These are phyloP conservation scores for Clitarchus hookeri DNA, from an alignment of 2,888 invertebrate species.

Conservation along the genomic window DNA sequence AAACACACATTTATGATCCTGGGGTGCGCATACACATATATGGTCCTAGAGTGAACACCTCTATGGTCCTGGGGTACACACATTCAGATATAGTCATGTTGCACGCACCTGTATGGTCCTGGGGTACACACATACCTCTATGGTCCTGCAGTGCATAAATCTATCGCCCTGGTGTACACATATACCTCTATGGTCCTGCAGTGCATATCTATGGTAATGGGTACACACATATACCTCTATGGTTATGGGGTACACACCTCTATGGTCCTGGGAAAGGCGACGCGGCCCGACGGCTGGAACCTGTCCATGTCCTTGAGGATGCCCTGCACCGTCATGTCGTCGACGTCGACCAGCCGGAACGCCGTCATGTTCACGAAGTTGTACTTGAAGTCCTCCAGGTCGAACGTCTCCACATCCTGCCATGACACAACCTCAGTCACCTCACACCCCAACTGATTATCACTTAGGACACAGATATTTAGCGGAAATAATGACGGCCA, in stretches of 20 bases:
- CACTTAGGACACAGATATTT: too few relatives aligned
- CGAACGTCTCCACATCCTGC: constrained; percentile 68
- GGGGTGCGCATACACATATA: constrained; percentile 55
- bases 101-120: too few relatives aligned
- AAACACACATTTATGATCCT: too few relatives aligned
- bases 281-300: constrained; percentile 62
- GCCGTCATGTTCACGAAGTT: constrained; percentile 78
- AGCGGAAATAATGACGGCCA: too few relatives aligned
- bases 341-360: constrained; percentile 72
- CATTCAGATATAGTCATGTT: too few relatives aligned
- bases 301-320: constrained; percentile 72
- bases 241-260: constrained; percentile 52
- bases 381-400: constrained; percentile 73
- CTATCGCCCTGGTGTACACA: too few relatives aligned
- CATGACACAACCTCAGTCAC: constrained; percentile 24
- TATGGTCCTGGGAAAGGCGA: constrained; percentile 58
- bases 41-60: constrained; percentile 49
- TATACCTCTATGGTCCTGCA: too few relatives aligned
- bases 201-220: too few relatives aligned
- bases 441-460: too few relatives aligned
- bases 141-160: constrained; percentile 49
- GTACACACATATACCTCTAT: too few relatives aligned
- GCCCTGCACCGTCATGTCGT: constrained; percentile 67
- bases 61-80: too few relatives aligned
- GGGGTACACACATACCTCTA: constrained; percentile 54